Evolutionary conservation across 2,888 invertebrate species (phyloP), one percentile per base, ranked within the genome.

Genomic region (Tupiocoris notatus): DNA sequence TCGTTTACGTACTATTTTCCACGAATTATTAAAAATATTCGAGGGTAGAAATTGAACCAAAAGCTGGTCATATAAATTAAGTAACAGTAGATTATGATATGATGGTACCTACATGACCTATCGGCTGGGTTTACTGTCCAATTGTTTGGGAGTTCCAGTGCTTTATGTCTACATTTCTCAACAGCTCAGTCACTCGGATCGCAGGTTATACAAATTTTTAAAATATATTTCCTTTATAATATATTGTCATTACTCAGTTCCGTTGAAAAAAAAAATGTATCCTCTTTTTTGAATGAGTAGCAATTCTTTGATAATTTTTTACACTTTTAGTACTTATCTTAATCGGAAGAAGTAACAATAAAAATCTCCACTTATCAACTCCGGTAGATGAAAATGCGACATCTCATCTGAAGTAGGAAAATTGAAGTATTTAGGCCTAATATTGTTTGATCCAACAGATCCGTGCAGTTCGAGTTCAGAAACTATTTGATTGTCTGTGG

Each of bases 241-340:
- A n/a, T 70, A 70, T 70, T 70, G 70, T 70, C 70, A 70, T 70
- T 70, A 20, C 59, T 70, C 70, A 70, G 70, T 70, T 70, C 70
- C 58, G 22, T 70, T 70, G 22, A 57, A 67, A 65, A 63, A 63
- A 0, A 6, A 24, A n/a, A 7, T 70, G 58, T 67, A 54, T 23
- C 21, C 61, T 70, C 57, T 23, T 21, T 21, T 59, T 18, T 59
- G 17, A 59, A 59, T 61, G 58, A 70, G 25, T 70, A 16, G 24
- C 22, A n/a, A n/a, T n/a, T n/a, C n/a, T n/a, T n/a, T n/a, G n/a
- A n/a, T n/a, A n/a, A n/a, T n/a, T n/a, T n/a, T n/a, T n/a, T n/a
- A n/a, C n/a, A n/a, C n/a, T n/a, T n/a, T n/a, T n/a, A n/a, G n/a
- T n/a, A n/a, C n/a, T n/a, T n/a, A n/a, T n/a, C n/a, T n/a, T n/a